Conservation (phyloP, 2,113 vertebrate species). For the Chunga burmeisteri region DNA sequence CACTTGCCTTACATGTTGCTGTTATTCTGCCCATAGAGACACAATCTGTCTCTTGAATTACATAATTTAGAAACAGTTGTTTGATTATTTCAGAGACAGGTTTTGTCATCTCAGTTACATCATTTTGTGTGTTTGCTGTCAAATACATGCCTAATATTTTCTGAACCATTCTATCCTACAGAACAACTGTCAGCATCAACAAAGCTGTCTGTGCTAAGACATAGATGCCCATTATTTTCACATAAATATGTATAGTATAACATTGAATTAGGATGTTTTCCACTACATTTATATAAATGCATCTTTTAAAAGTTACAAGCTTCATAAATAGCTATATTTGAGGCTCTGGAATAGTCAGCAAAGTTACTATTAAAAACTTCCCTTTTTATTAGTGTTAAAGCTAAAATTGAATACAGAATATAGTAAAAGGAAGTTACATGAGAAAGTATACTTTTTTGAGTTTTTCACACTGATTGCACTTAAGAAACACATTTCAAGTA, state of each 20-base stretch:
- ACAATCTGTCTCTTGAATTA: not conserved
- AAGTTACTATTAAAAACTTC: not conserved
- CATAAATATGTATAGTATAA: not conserved
- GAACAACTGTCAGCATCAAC: not conserved
- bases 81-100: not conserved
- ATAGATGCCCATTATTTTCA: not conserved
- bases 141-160: not conserved
- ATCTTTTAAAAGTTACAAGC: not conserved
- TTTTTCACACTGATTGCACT: not conserved
- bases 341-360: not conserved
- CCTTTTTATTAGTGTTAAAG: not conserved
- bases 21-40: not conserved
- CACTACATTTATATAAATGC: not conserved
- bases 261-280: not conserved
- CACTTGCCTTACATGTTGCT: not conserved
- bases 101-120: not conserved
- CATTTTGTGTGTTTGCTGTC: not conserved
- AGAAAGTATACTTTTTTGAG: not conserved
- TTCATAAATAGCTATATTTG: not conserved
- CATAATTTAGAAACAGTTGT: not conserved
- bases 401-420: not conserved
- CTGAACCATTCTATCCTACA: not conserved
- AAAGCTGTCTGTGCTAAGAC: not conserved
- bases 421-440: not conserved
- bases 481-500: not conserved